Base-by-base conservation (phyloP, 2,888 invertebrate genomes). In the Aromia moschata region DNA sequence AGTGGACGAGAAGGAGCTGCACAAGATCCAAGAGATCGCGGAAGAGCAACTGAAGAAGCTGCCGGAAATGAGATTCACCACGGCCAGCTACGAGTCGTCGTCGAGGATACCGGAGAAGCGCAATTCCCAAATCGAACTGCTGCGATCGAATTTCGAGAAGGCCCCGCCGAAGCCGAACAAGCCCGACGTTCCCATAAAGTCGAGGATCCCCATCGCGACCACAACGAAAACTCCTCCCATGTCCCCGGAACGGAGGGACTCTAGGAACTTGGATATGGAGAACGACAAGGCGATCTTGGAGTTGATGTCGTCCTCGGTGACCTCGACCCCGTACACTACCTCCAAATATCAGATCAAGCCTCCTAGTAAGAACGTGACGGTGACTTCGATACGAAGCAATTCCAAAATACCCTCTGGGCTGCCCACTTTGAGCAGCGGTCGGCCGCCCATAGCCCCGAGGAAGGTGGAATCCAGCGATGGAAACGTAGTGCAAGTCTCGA, bases 371-470 rank as follows among this genome's bases (percentile, higher is more conserved):
- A 79, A 86, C 81, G 77, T 82, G n/a, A 84, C 87, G 2, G 85
- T 87, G 0, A 87, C 87, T n/a, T 87, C 87, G 0, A 87, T 87
- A 43, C 84, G 86, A 64, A 85, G 81, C 69, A 86, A 85, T 70
- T 87, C 87, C 10, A 83, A 80, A 63, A 79, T 81, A 61, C 81
- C 81, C 2, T 81, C 81, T 0, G 80, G 80, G 10, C 59, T 80
- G 56, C 79, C 78, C 7, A 77, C 74, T 14, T 69, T 74, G n/a
- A 60, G 73, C 30, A 71, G 76, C 5, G 70, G 71, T 33, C 72
- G 83, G 47, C 84, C 84, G 0, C 84, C 84, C 0, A 80, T 83
- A 14, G 83, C 83, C 1, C 84, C 84, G 0, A 83, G 84, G 0
- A 75, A 82, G 58, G 80, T 82, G 61, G 77, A 78, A 2, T 82